A percentile compares a stretch with the other conserved stretches of the same genome.
These are phyloP conservation scores for Myopa testacea DNA, from an alignment of 2,888 invertebrate genomes.

Conservation along the genomic window DNA sequence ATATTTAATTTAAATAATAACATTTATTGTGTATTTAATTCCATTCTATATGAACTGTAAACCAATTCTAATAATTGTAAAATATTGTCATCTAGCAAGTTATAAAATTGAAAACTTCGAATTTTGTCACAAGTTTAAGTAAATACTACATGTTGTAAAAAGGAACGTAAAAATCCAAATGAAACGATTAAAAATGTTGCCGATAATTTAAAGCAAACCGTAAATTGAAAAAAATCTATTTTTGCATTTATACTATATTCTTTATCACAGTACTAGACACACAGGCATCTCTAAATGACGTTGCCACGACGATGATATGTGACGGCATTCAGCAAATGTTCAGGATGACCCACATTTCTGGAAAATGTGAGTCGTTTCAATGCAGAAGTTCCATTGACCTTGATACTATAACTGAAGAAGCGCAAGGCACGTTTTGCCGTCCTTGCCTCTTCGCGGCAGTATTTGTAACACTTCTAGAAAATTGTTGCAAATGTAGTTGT, in stretches of 20 bases:
- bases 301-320: neutral
- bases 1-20: slow-evolving; percentile 42
- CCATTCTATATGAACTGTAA: slow-evolving; percentile 40
- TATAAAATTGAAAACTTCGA: slow-evolving; percentile 22
- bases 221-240: slow-evolving; percentile 28
- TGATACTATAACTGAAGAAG: slow-evolving; percentile 6
- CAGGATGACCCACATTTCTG: too few relatives aligned
- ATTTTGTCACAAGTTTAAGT: slow-evolving; percentile 38
- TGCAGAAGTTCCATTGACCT: slow-evolving; percentile 35
- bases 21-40: slow-evolving; percentile 44
- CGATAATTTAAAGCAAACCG: slow-evolving; percentile 43
- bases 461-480: neutral
- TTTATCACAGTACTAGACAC: too few relatives aligned
- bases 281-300: neutral
- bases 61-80: slow-evolving; percentile 28
- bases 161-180: slow-evolving; percentile 31
- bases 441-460: neutral
- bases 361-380: neutral
- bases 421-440: neutral
- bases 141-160: slow-evolving; percentile 29
- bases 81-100: slow-evolving; percentile 26
- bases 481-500: slow-evolving; percentile 16
- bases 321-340: too few relatives aligned
- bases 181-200: slow-evolving; percentile 36
- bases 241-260: neutral